These are phyloP conservation scores for Nemoura dubitans DNA, from an alignment of 2,888 invertebrate species.

Conservation along the genomic window DNA sequence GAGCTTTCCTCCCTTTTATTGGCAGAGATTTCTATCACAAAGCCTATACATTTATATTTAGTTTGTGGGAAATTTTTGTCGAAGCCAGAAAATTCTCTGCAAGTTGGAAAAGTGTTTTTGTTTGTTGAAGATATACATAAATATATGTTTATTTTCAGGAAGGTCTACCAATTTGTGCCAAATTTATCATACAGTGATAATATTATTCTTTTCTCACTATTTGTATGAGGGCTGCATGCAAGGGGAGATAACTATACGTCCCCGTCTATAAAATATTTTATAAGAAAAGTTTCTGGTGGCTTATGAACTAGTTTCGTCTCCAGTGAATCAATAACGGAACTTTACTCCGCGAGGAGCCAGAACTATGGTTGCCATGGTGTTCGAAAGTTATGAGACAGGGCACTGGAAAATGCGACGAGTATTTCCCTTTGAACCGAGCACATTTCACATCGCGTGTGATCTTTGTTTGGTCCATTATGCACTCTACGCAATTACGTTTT, in stretches of 20 bases:
- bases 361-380: not conserved
- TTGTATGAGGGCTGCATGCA: not conserved
- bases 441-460: not conserved
- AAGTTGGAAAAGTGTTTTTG: not conserved
- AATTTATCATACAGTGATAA: not conserved
- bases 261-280: not conserved
- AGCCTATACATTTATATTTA: not conserved
- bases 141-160: conserved; percentile 3
- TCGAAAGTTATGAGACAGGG: not conserved
- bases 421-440: not conserved
- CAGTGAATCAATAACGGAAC: not conserved
- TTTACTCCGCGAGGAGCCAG: not conserved
- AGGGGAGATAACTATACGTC: not conserved
- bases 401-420: not conserved
- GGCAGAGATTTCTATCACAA: conserved; percentile 1
- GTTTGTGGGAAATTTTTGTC: not conserved
- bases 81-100: not conserved
- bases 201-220: not conserved
- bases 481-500: not conserved
- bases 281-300: not conserved
- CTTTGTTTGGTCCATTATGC: not conserved
- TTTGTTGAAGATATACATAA: not conserved
- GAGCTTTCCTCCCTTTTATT: not conserved
- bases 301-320: not conserved
- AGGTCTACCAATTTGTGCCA: not conserved